Evolutionary conservation across 2,797 vertebrate species (phyloP).

Genomic region (Syngnathus rostellatus): DNA sequence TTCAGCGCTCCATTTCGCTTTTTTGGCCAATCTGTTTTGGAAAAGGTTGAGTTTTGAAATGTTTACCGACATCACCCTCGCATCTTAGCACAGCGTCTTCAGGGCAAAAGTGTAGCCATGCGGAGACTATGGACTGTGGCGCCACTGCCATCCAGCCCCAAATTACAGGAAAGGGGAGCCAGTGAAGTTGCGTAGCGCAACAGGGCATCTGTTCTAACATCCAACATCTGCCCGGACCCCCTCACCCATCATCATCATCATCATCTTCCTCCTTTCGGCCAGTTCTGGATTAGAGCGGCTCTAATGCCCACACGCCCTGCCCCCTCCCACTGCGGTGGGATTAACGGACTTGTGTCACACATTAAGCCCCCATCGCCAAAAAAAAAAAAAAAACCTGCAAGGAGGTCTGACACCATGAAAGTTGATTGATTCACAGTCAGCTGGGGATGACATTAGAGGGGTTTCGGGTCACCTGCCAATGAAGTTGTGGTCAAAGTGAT

Average conservation of each 20-base stretch:
- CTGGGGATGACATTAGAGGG: neutral
- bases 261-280: conserved; percentile 31
- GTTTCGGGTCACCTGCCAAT: neutral
- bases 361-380: conserved; percentile 41
- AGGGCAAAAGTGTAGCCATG: conserved; percentile 3
- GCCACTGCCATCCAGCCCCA: conserved; percentile 3
- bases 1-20: too few species aligned
- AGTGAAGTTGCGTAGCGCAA: neutral
- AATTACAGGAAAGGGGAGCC: neutral
- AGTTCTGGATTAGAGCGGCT: conserved; percentile 49
- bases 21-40: too few species aligned
- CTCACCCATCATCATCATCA: conserved; percentile 10
- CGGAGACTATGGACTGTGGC: neutral
- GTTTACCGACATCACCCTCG: too few species aligned
- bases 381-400: conserved; percentile 1
- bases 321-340: neutral
- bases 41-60: too few species aligned
- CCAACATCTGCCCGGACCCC: conserved; percentile 46
- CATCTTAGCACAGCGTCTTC: too few species aligned
- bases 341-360: conserved; percentile 31
- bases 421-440: neutral
- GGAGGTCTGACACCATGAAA: neutral
- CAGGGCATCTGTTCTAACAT: conserved; percentile 31
- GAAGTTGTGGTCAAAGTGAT: neutral
- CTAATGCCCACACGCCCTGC: conserved; percentile 11